Evolutionary conservation across 1,140 invertebrate genomes (phyloP).

Genomic region (Ganaspis sp.): DNA sequence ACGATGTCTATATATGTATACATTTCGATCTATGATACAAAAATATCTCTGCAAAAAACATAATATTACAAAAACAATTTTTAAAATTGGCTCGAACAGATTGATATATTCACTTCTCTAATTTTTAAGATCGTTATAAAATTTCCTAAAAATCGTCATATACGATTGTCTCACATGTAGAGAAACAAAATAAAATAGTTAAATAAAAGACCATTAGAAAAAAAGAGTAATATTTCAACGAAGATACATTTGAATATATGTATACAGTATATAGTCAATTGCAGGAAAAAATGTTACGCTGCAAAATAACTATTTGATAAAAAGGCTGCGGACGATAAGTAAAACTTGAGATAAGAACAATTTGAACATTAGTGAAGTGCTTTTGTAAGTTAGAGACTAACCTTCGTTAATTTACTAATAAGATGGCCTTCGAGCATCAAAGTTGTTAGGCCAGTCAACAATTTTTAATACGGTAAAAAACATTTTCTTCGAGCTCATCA

Average conservation of each 20-base stretch:
- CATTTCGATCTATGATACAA: no score
- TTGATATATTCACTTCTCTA: no score
- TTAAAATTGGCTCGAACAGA: no score
- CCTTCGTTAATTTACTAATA: conserved; percentile 18
- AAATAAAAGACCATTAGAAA: background rate
- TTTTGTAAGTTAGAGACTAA: conserved; percentile 14
- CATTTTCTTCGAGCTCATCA: background rate
- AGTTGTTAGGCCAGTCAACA: background rate
- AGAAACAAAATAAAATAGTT: background rate
- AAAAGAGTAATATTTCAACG: background rate
- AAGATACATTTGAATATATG: background rate
- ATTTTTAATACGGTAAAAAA: background rate
- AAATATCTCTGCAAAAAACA: no score
- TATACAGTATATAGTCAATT: background rate
- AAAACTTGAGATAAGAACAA: conserved; percentile 5
- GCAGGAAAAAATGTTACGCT: background rate
- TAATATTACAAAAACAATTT: no score
- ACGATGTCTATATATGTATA: no score
- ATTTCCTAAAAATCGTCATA: no score
- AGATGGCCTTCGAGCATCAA: background rate
- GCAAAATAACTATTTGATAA: conserved; percentile 13
- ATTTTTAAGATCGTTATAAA: no score
- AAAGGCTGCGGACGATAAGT: conserved; percentile 7
- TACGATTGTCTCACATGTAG: no score
- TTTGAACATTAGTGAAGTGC: conserved; percentile 11